Conservation (phyloP, 2,113 vertebrate species). For the Rhinopomastus cyanomelas region DNA sequence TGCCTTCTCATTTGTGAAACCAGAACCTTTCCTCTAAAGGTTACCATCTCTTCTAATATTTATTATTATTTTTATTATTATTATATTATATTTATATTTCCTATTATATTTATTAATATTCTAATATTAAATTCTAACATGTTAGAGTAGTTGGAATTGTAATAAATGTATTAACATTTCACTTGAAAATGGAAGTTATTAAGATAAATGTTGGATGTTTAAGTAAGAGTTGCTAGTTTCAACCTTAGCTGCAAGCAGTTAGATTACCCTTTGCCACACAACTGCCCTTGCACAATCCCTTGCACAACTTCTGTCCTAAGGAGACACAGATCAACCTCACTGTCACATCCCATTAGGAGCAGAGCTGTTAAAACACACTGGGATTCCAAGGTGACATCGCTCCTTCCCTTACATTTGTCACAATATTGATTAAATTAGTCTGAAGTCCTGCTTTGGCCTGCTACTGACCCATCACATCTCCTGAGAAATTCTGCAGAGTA, state of each 20-base stretch:
- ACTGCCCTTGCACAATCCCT: not conserved
- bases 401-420: constrained; percentile 35
- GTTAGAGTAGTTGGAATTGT: not conserved
- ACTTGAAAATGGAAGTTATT: not conserved
- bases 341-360: constrained; percentile 43
- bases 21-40: not conserved
- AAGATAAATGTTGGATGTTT: not conserved
- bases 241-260: not conserved
- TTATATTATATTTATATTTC: too few species aligned
- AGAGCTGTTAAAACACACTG: constrained; percentile 11
- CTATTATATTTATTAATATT: too few species aligned
- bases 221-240: not conserved
- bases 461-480: constrained; percentile 24
- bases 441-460: constrained; percentile 29
- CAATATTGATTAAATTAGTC: constrained; percentile 57
- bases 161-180: not conserved
- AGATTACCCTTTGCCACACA: not conserved
- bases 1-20: not conserved
- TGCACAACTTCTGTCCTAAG: not conserved
- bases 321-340: not conserved
- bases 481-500: constrained; percentile 43
- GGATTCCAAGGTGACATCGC: constrained; percentile 35
- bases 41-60: not conserved
- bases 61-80: too few species aligned
- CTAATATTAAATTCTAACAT: too few species aligned